phyloP scores from a whole-genome alignment of 1,140 invertebrate genomes.

The Hermatobates lingyangjiaoensis region DNA sequence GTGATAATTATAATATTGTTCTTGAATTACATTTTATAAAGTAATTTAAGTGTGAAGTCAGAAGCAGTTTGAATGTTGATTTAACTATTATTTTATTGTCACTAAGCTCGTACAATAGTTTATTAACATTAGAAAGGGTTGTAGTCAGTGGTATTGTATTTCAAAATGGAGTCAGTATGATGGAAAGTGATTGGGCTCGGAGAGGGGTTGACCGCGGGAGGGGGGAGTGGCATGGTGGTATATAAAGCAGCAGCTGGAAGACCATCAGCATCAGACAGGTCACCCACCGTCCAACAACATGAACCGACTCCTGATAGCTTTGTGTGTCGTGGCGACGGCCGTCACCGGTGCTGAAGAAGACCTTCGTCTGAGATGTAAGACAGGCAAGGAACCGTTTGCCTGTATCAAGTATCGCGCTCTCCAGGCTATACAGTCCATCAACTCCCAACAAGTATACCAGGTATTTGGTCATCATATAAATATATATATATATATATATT shows the following conservation, averaged over 20 bases:
- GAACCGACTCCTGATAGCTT: neutral
- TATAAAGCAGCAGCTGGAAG: neutral
- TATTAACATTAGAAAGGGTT: too few relatives aligned
- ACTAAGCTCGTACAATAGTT: too few relatives aligned
- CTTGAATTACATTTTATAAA: too few relatives aligned
- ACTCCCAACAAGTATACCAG: slow-evolving; percentile 56
- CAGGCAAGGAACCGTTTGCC: slow-evolving; percentile 52
- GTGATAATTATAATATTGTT: too few relatives aligned
- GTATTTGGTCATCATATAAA: slow-evolving; percentile 29
- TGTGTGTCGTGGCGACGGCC: slow-evolving; percentile 3
- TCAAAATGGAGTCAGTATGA: too few relatives aligned
- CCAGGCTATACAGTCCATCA: slow-evolving; percentile 50
- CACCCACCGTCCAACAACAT: neutral
- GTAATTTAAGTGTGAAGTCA: too few relatives aligned
- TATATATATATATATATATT: neutral
- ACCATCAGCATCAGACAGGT: neutral
- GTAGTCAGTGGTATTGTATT: too few relatives aligned
- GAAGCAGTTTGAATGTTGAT: too few relatives aligned
- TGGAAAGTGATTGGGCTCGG: neutral
- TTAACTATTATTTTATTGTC: too few relatives aligned
- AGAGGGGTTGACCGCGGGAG: neutral
- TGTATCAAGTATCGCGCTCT: slow-evolving; percentile 65
- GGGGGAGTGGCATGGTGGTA: neutral
- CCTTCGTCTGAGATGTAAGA: slow-evolving; percentile 45
- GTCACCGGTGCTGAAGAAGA: slow-evolving; percentile 38